These are phyloP conservation scores for Drosophila setifemur DNA, from an alignment of 1,140 invertebrate species.

Conservation along the genomic window DNA sequence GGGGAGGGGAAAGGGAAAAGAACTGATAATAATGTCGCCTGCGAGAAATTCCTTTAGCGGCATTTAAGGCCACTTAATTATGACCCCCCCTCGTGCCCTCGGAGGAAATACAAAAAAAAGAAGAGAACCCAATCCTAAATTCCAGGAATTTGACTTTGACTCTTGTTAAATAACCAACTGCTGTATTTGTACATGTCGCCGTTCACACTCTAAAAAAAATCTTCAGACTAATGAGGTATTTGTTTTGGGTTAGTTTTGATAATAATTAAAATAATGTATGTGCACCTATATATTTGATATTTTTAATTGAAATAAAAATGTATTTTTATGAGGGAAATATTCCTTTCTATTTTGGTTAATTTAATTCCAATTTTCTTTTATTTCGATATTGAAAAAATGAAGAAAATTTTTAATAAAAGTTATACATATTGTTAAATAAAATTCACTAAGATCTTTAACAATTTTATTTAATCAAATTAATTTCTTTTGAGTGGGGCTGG, in stretches of 20 bases:
- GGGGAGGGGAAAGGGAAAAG: constrained; percentile 19
- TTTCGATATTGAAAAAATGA: too few species aligned
- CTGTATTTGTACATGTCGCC: constrained; percentile 66
- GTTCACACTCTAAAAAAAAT: constrained; percentile 3
- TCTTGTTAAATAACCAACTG: constrained; percentile 73
- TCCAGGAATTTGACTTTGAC: constrained; percentile 62
- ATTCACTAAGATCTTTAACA: too few species aligned
- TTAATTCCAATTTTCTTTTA: too few species aligned
- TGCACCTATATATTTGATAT: too few species aligned
- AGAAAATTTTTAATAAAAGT: too few species aligned
- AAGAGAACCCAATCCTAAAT: constrained; percentile 68
- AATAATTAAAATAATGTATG: too few species aligned
- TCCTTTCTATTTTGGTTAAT: too few species aligned
- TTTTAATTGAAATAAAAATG: too few species aligned
- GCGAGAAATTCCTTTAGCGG: constrained; percentile 78
- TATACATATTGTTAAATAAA: too few species aligned
- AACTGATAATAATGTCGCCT: constrained; percentile 80
- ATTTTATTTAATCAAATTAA: background rate
- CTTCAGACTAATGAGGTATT: constrained; percentile 9
- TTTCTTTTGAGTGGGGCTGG: too few species aligned
- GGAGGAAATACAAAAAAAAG: constrained; percentile 10
- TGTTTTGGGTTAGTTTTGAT: too few species aligned
- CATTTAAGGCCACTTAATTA: constrained; percentile 80
- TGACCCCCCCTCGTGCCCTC: constrained; percentile 39
- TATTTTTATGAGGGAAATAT: too few species aligned